phyloP scores from a whole-genome alignment of 2,888 invertebrate species.

The Axea sp. region DNA sequence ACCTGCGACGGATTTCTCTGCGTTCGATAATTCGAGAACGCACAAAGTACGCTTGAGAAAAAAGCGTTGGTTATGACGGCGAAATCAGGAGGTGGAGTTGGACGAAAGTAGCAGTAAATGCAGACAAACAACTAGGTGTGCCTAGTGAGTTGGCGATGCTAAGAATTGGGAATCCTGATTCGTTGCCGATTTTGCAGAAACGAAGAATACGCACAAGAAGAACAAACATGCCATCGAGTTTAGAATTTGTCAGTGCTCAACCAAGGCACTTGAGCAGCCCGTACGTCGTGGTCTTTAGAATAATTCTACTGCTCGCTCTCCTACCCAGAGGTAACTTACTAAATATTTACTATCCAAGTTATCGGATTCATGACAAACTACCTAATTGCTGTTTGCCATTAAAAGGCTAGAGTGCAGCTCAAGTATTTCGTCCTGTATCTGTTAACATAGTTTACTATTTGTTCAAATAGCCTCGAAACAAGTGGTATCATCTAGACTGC shows the following conservation, averaged over 20 bases:
- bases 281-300: constrained; percentile 70
- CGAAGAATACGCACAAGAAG: constrained; percentile 34
- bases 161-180: constrained; percentile 2
- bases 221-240: constrained; percentile 55
- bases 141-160: constrained; percentile 12
- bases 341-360: constrained; percentile 23
- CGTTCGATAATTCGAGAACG: constrained; percentile 42
- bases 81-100: constrained; percentile 70
- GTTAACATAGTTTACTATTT: constrained; percentile 22
- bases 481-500: too few relatives aligned
- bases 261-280: constrained; percentile 56
- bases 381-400: background rate
- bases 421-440: constrained; percentile 4
- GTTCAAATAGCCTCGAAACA: background rate
- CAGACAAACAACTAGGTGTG: constrained; percentile 8
- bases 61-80: constrained; percentile 73
- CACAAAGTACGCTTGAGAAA: constrained; percentile 33
- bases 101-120: constrained; percentile 46
- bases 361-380: constrained; percentile 6
- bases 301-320: constrained; percentile 73
- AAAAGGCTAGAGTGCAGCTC: background rate
- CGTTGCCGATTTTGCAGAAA: constrained; percentile 53
- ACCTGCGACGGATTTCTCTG: constrained; percentile 43
- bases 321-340: constrained; percentile 75
- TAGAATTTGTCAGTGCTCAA: constrained; percentile 32